Percentiles rank a stretch among this genome's conserved stretches.
These are phyloP conservation scores for Xenops minutus DNA, from an alignment of 2,797 vertebrate genomes.

Conservation along the genomic window DNA sequence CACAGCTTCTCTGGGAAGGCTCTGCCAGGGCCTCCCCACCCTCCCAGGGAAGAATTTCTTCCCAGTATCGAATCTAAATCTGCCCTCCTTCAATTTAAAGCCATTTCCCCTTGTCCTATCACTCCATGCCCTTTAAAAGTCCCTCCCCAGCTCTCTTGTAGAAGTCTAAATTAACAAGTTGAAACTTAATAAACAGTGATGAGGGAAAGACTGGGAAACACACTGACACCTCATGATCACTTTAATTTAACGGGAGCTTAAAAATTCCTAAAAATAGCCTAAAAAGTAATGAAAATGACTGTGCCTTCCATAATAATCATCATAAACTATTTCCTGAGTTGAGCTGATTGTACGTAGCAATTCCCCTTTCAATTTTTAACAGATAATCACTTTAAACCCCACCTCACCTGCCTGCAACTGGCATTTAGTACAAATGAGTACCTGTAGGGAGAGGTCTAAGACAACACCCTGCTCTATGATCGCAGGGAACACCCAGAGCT, in stretches of 20 bases:
- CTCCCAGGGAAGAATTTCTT: background rate
- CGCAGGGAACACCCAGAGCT: background rate
- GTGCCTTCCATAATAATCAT: fast-evolving
- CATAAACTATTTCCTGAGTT: background rate
- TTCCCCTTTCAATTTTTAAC: background rate
- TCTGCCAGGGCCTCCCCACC: background rate
- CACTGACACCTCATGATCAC: background rate
- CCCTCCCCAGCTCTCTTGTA: background rate
- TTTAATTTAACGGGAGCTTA: background rate
- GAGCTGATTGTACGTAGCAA: background rate
- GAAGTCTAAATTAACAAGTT: background rate
- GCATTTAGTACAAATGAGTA: background rate
- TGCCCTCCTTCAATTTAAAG: background rate
- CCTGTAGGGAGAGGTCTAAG: background rate
- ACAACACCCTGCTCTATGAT: background rate
- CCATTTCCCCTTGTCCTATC: background rate
- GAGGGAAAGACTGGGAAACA: background rate
- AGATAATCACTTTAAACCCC: background rate
- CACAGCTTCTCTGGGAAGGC: background rate
- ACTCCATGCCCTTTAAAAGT: background rate
- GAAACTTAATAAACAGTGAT: background rate
- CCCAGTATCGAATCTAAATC: background rate
- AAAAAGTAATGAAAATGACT: background rate
- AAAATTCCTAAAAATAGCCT: background rate
- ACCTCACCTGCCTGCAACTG: background rate